These are phyloP conservation scores for Papilio dardanus DNA, from an alignment of 1,140 invertebrate species.

Conservation along the genomic window DNA sequence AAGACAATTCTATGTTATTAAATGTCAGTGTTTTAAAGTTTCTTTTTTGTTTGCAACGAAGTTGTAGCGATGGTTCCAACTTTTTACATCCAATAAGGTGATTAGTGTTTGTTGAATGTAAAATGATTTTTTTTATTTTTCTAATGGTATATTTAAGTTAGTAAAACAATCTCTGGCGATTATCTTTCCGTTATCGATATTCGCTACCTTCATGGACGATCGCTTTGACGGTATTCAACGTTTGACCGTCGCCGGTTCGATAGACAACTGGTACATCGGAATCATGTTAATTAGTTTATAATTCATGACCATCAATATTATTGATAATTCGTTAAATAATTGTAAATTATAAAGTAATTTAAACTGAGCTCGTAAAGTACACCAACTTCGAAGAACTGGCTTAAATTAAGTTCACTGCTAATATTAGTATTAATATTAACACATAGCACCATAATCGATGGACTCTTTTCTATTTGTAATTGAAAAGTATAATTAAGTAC, in stretches of 20 bases:
- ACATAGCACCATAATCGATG: too few relatives aligned
- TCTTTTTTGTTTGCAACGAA: background rate
- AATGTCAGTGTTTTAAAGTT: background rate
- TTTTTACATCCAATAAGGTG: too few relatives aligned
- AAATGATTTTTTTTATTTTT: background rate
- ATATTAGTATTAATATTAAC: too few relatives aligned
- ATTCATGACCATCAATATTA: background rate
- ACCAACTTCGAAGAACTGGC: too few relatives aligned
- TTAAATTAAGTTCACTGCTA: too few relatives aligned
- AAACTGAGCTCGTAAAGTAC: background rate
- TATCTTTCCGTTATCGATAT: constrained; percentile 15
- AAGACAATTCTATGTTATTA: background rate
- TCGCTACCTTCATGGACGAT: constrained; percentile 18
- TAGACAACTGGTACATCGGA: constrained; percentile 16
- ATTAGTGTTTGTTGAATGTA: too few relatives aligned
- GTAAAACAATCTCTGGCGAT: background rate
- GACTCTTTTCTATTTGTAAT: too few relatives aligned
- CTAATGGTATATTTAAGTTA: background rate
- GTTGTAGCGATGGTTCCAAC: too few relatives aligned
- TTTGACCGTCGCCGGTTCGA: background rate
- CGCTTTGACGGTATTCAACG: constrained; percentile 23
- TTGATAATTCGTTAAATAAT: background rate
- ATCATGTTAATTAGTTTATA: constrained; percentile 22
- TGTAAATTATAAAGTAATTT: background rate
- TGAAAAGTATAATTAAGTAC: too few relatives aligned